phyloP scores from a whole-genome alignment of 35 echinoderm and acorn worm genomes.

The Ptychodera flava region DNA sequence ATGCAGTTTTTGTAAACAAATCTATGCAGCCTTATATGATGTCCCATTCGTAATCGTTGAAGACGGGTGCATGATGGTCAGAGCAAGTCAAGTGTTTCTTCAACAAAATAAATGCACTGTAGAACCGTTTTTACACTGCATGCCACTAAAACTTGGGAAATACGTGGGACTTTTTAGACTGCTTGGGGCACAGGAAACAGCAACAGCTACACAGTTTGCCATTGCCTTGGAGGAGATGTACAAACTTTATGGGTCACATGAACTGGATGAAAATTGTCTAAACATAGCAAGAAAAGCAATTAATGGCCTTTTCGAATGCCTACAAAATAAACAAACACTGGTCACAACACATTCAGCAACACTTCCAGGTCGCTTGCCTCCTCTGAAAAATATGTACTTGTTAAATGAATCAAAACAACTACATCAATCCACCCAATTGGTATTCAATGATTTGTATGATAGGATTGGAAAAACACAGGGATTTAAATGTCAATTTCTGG shows the following conservation, averaged over 20 bases:
- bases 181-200: not conserved
- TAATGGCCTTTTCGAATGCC: not conserved
- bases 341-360: not conserved
- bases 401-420: not conserved
- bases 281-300: not conserved
- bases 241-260: not conserved
- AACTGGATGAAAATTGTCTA: not conserved
- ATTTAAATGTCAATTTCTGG: not conserved
- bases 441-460: not conserved
- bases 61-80: not conserved
- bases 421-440: not conserved
- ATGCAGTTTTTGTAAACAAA: not conserved
- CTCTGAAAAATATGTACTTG: not conserved
- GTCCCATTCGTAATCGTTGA: not conserved
- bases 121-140: not conserved
- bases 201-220: not conserved
- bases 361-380: not conserved
- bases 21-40: not conserved
- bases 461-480: not conserved
- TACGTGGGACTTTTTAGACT: not conserved
- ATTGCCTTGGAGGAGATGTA: not conserved
- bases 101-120: no score
- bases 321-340: not conserved
- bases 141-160: not conserved
- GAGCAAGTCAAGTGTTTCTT: not conserved